These are phyloP conservation scores for Pinctada fucata DNA, from an alignment of 2,888 invertebrate species.

Conservation along the genomic window DNA sequence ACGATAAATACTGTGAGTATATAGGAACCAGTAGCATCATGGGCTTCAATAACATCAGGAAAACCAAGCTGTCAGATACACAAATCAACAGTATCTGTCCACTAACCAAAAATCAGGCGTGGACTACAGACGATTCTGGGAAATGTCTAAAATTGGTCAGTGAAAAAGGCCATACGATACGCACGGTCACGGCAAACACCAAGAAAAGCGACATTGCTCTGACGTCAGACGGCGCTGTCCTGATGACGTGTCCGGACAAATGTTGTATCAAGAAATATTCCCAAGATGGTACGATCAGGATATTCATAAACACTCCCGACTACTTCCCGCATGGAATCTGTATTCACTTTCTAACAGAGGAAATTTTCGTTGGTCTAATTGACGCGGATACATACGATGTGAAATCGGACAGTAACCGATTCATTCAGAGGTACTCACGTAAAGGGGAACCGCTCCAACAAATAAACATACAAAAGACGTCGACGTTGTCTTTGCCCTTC, in stretches of 20 bases:
- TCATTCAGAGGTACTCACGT: constrained; percentile 16
- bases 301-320: constrained; percentile 10
- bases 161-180: constrained; percentile 2
- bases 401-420: constrained; percentile 9
- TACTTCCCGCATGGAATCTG: constrained; percentile 10
- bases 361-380: constrained; percentile 9
- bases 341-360: constrained; percentile 5
- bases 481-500: neutral
- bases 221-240: constrained; percentile 15
- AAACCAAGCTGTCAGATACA: neutral
- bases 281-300: constrained; percentile 18
- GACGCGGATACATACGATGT: constrained; percentile 3
- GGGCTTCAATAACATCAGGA: neutral
- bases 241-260: constrained; percentile 19
- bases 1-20: neutral
- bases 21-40: neutral
- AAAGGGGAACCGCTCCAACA: constrained; percentile 16
- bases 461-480: neutral
- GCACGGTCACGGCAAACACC: constrained; percentile 8
- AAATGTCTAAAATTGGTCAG: constrained; percentile 10
- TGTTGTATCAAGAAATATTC: constrained; percentile 22
- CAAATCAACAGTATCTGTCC: constrained; percentile 15
- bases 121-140: constrained; percentile 8
- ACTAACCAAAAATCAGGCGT: constrained; percentile 14
- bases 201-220: constrained; percentile 18